Base-by-base conservation (phyloP, 2,888 invertebrate genomes). In the Brachyptera risi region DNA sequence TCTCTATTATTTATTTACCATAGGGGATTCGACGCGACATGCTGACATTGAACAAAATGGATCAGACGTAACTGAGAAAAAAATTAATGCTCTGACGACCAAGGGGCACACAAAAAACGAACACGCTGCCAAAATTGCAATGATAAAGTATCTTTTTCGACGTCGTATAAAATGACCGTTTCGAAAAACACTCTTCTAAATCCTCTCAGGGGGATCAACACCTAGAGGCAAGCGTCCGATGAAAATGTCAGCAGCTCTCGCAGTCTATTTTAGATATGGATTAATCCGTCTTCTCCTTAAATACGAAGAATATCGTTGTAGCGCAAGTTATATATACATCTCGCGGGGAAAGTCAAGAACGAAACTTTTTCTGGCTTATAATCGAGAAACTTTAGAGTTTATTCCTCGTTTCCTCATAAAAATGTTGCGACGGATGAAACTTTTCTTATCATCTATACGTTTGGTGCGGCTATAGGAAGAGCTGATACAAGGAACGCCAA, bases 101-200 rank as follows among this genome's bases (percentile, higher is more conserved):
- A 3, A 24, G 47, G 4, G 21, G 24, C 24, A 24, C n/a, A 24
- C 9, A 47, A 47, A 23, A 23, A 44, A 44, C 44, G 3, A 31
- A 47, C 47, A 21, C 47, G 9, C 47, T 47, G 47, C 47, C 47
- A 47, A 47, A n/a, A 47, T 47, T 47, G 47, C 23, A 47, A 47
- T 47, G 47, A 47, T 47, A 19, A 47, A 47, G 47, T 47, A 21
- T 47, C 5, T 3, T 47, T 24, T n/a, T n/a, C n/a, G n/a, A n/a
- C 17, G 42, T 13, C 23, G 23, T 47, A 24, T 24, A 47, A 47
- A 47, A 47, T 24, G 19, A 47, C 13, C n/a, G 47, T 23, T 42
- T 21, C n/a, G 24, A 17, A 13, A 21, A 47, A 47, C 21, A 47
- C n/a, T 13, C 7, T 31, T 3, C 23, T 11, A 21, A 24, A 24